Evolutionary conservation across 2,888 invertebrate species (phyloP).

Genomic region (Phrixothrix hirtus): DNA sequence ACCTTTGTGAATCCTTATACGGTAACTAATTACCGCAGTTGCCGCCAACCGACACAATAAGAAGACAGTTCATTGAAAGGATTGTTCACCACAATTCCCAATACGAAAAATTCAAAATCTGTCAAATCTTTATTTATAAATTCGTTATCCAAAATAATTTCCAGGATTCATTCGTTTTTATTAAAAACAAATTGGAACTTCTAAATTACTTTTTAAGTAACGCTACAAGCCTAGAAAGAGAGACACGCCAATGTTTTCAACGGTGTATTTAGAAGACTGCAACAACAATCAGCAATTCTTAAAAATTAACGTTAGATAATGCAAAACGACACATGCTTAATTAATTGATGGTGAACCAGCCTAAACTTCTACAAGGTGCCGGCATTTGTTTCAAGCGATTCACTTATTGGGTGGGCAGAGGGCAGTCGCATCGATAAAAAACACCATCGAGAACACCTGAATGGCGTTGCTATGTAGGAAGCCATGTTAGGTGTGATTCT

Average conservation of each 20-base stretch:
- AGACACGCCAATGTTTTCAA: too few species aligned
- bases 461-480: constrained; percentile 55
- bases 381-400: constrained; percentile 51
- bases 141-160: too few species aligned
- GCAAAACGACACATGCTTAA: too few species aligned
- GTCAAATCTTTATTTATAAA: too few species aligned
- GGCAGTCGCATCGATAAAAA: constrained; percentile 50
- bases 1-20: constrained; percentile 54
- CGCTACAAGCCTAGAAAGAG: too few species aligned
- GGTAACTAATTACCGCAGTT: constrained; percentile 55
- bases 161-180: too few species aligned
- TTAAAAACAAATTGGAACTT: too few species aligned
- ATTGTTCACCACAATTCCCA: constrained; percentile 40
- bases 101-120: too few species aligned
- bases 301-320: too few species aligned
- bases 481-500: constrained; percentile 54
- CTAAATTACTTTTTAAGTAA: too few species aligned
- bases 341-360: constrained; percentile 22
- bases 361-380: constrained; percentile 48
- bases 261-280: too few species aligned
- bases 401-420: constrained; percentile 56
- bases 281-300: too few species aligned
- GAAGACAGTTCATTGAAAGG: constrained; percentile 43
- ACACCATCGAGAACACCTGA: constrained; percentile 54
- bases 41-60: constrained; percentile 51